Percentiles rank a stretch among this genome's conserved stretches.
These are phyloP conservation scores for Odocoileus hemionus DNA, from an alignment of 2,113 vertebrate genomes.

Conservation along the genomic window DNA sequence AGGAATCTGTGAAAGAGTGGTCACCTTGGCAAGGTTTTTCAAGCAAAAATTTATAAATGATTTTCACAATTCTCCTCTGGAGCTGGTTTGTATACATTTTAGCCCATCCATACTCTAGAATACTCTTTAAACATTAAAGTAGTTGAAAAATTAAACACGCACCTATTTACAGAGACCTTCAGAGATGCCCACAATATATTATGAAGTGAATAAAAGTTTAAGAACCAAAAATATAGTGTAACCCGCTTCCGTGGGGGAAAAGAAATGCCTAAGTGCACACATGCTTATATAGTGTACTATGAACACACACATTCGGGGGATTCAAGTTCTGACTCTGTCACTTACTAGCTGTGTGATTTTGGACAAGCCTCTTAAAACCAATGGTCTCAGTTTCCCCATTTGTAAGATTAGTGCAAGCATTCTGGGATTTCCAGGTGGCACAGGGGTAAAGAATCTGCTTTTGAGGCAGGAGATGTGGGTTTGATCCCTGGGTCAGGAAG, in stretches of 20 bases:
- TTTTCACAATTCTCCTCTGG: neutral
- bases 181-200: neutral
- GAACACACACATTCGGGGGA: neutral
- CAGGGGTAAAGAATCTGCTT: neutral
- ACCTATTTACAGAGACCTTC: neutral
- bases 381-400: neutral
- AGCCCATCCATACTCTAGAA: neutral
- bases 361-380: neutral
- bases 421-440: neutral
- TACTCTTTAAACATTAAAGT: neutral
- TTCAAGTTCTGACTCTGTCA: neutral
- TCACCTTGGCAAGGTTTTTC: neutral
- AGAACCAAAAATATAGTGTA: neutral
- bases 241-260: neutral
- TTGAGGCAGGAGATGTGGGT: neutral
- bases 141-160: neutral
- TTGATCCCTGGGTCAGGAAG: neutral
- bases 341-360: neutral
- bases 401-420: neutral
- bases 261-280: too few species aligned
- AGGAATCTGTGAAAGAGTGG: neutral
- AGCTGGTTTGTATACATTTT: neutral
- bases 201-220: neutral
- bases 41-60: neutral
- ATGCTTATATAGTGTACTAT: rapidly evolving